Conservation (phyloP, 2,797 vertebrate species). For the Anguilla megastoma region DNA sequence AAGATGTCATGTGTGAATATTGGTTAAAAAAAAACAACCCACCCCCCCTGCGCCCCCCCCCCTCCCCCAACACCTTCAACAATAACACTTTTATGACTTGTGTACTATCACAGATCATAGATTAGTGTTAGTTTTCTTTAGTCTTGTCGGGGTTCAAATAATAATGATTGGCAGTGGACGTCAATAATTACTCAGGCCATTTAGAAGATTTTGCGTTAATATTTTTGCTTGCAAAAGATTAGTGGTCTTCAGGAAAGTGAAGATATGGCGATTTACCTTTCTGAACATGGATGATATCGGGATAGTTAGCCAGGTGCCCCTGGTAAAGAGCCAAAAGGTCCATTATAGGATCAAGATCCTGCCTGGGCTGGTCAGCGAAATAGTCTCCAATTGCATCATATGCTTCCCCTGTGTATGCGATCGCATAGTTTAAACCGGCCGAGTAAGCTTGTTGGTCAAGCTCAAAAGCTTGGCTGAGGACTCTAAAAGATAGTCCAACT, state of each 20-base stretch:
- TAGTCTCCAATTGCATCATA: slow-evolving; percentile 92
- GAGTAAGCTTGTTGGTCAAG: slow-evolving; percentile 95
- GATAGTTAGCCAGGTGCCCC: slow-evolving; percentile 96
- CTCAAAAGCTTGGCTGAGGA: slow-evolving; percentile 92
- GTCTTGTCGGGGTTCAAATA: background rate
- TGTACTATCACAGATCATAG: too few relatives aligned
- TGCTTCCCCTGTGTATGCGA: slow-evolving; percentile 90
- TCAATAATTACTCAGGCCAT: background rate
- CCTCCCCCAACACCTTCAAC: too few relatives aligned
- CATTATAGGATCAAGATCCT: slow-evolving; percentile 92
- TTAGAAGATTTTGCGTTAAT: background rate
- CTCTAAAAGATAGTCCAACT: slow-evolving; percentile 89
- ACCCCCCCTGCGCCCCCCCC: too few relatives aligned
- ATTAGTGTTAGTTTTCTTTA: background rate
- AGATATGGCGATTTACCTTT: slow-evolving; percentile 82
- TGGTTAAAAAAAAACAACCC: background rate
- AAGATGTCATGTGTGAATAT: background rate
- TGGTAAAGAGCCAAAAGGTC: slow-evolving; percentile 95
- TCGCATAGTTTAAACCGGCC: slow-evolving; percentile 86
- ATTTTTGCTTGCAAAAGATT: background rate
- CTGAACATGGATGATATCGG: slow-evolving; percentile 98
- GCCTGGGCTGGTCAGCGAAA: slow-evolving; percentile 92
- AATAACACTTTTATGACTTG: too few relatives aligned
- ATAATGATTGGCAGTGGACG: background rate
- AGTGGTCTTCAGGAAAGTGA: too few relatives aligned